phyloP scores from a whole-genome alignment of 2,888 invertebrate genomes.

The Caenorhabditis afra region DNA sequence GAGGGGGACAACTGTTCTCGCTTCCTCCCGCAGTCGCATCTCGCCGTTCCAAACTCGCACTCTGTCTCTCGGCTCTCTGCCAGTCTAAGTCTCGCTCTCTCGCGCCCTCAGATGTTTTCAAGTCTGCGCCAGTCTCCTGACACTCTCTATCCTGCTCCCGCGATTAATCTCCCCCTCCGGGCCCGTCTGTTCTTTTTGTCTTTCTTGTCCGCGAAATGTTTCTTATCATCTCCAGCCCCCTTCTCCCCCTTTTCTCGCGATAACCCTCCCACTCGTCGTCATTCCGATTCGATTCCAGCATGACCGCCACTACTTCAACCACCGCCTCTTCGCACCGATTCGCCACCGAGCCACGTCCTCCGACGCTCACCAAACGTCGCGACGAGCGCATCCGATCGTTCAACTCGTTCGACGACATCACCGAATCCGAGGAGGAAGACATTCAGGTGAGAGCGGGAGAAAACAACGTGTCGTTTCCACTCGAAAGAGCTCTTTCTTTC shows the following conservation, averaged over 20 bases:
- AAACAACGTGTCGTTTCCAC: conserved; percentile 14
- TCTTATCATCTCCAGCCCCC: conserved; percentile 35
- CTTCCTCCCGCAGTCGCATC: conserved; percentile 31
- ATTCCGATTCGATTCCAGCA: neutral
- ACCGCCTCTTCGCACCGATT: conserved; percentile 46
- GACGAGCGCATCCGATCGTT: conserved; percentile 64
- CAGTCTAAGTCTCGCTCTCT: conserved; percentile 30
- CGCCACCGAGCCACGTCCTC: conserved; percentile 52
- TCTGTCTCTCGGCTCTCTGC: conserved; percentile 31
- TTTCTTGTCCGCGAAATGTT: conserved; percentile 26
- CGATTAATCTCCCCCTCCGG: conserved; percentile 39
- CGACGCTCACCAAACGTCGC: conserved; percentile 44
- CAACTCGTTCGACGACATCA: conserved; percentile 67
- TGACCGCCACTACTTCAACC: conserved; percentile 52
- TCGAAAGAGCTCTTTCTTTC: neutral
- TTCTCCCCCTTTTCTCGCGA: conserved; percentile 23
- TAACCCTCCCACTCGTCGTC: conserved; percentile 41
- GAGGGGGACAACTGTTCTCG: conserved; percentile 41
- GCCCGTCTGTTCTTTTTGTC: conserved; percentile 3
- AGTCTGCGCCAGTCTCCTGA: conserved; percentile 37
- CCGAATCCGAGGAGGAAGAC: conserved; percentile 66
- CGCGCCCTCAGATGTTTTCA: conserved; percentile 47
- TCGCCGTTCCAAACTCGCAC: conserved; percentile 38
- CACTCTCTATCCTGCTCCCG: conserved; percentile 20
- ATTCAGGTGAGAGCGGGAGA: conserved; percentile 47